Percentiles rank a stretch among this genome's conserved stretches.
Evolutionary conservation across 35 echinoderm and acorn worm species (phyloP).

Genomic region (Apostichopus japonicus): DNA sequence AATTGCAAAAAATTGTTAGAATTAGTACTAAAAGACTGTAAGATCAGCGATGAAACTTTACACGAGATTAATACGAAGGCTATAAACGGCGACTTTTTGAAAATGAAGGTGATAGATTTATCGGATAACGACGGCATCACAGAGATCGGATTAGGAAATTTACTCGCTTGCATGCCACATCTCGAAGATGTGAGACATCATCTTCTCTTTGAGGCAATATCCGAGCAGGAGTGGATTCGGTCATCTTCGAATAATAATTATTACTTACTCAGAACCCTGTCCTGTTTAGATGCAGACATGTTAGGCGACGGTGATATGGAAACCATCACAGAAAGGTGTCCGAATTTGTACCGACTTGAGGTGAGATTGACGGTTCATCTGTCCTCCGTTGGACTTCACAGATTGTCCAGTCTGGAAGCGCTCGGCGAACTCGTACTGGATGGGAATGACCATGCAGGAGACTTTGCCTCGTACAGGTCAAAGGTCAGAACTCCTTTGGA

Average conservation of each 20-base stretch:
- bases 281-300: constrained; percentile 10
- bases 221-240: not conserved
- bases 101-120: constrained; percentile 12
- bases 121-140: constrained; percentile 26
- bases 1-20: not conserved
- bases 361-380: not conserved
- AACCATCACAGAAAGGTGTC: not conserved
- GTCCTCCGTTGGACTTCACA: not conserved
- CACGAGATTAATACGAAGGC: not conserved
- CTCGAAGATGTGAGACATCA: not conserved
- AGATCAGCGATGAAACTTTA: constrained; percentile 16
- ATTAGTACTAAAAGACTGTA: constrained; percentile 22
- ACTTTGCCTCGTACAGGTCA: not conserved
- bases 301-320: not conserved
- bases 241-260: not conserved
- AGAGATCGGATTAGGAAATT: not conserved
- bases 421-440: not conserved
- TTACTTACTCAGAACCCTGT: not conserved
- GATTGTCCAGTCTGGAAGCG: not conserved
- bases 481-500: constrained; percentile 14
- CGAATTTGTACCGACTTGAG: constrained; percentile 3
- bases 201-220: constrained; percentile 29
- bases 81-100: not conserved
- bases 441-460: not conserved
- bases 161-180: not conserved